These are phyloP conservation scores for Maniola hyperantus DNA, from an alignment of 2,888 invertebrate species.

Conservation along the genomic window DNA sequence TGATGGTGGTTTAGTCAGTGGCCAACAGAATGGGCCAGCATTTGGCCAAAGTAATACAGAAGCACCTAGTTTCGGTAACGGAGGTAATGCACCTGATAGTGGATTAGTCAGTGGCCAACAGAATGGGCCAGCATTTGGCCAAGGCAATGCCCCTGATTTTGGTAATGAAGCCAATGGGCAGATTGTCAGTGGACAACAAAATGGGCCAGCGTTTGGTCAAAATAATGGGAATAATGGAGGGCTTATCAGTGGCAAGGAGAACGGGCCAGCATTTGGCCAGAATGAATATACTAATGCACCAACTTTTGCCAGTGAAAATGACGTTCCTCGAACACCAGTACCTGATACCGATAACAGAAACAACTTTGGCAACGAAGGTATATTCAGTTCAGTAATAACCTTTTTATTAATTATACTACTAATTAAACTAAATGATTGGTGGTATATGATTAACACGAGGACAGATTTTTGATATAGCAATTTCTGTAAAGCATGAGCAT, in stretches of 20 bases:
- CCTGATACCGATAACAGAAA: conserved; percentile 46
- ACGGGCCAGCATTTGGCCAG: not conserved
- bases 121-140: conserved; percentile 4
- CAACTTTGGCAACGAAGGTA: conserved; percentile 48
- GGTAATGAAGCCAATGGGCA: not conserved
- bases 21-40: conserved; percentile 10
- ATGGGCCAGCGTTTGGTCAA: conserved; percentile 9
- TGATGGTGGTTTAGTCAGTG: not conserved
- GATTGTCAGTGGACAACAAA: too few species aligned
- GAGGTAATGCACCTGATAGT: too few species aligned
- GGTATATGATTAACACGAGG: conserved; percentile 9
- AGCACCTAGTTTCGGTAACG: not conserved
- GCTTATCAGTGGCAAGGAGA: not conserved
- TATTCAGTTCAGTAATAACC: conserved; percentile 54
- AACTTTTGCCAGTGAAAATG: conserved; percentile 7
- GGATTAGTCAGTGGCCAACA: conserved; percentile 9
- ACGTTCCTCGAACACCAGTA: conserved; percentile 45
- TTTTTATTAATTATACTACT: conserved; percentile 13
- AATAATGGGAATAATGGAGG: conserved; percentile 1
- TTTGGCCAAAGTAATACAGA: not conserved
- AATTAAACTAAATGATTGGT: conserved; percentile 3
- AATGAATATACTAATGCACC: conserved; percentile 12
- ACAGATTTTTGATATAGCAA: conserved; percentile 4
- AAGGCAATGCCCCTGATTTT: not conserved
- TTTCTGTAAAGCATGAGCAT: not conserved